Conservation (phyloP, 2,888 invertebrate species). For the Achlya flavicornis region DNA sequence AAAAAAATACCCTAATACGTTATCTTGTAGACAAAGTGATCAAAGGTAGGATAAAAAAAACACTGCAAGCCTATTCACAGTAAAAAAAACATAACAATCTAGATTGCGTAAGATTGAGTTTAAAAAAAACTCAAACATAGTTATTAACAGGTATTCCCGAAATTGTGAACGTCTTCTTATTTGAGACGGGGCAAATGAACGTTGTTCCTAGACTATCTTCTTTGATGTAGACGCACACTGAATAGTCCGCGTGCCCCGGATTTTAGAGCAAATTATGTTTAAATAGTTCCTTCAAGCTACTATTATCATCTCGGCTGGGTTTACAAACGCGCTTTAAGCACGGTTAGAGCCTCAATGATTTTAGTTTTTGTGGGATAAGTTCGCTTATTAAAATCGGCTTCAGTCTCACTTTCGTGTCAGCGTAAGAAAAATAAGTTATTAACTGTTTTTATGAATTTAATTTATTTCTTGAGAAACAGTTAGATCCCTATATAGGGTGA, state of each 20-base stretch:
- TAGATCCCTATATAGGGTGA: too few species aligned
- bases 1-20: too few species aligned
- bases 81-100: too few species aligned
- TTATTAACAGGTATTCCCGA: background rate
- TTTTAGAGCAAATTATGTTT: conserved; percentile 67
- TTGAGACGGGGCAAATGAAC: conserved; percentile 42
- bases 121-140: background rate
- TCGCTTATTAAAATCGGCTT: background rate
- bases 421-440: too few species aligned
- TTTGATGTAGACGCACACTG: conserved; percentile 68
- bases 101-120: too few species aligned
- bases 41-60: too few species aligned
- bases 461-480: too few species aligned
- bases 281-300: conserved; percentile 66
- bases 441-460: too few species aligned
- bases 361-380: conserved; percentile 29
- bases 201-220: conserved; percentile 50
- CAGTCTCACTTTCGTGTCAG: background rate
- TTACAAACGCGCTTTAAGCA: conserved; percentile 34
- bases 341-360: conserved; percentile 31
- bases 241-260: conserved; percentile 67
- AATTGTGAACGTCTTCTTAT: conserved; percentile 34
- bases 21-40: too few species aligned
- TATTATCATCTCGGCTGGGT: conserved; percentile 44
- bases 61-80: too few species aligned